Percentiles rank a stretch among this genome's conserved stretches.
Conservation (phyloP, 2,797 vertebrate species). For the Darevskia mixta region DNA sequence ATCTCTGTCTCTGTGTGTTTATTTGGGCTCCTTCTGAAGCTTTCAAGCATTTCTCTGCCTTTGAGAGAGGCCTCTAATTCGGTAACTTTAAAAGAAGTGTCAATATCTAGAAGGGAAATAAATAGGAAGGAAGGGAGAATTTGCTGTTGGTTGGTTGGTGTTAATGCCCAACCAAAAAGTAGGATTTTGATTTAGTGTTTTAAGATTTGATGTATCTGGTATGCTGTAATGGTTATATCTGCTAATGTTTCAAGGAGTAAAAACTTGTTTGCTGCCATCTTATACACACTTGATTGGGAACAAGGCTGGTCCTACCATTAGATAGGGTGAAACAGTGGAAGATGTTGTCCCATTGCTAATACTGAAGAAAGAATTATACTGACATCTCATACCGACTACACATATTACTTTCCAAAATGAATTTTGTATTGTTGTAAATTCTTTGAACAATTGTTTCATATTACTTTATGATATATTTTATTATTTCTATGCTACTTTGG, state of each 20-base stretch:
- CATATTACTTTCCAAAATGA: too few relatives aligned
- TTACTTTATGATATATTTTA: too few relatives aligned
- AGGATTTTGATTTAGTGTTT: too few relatives aligned
- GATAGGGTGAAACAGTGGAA: too few relatives aligned
- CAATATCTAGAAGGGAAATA: neutral
- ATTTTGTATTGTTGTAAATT: too few relatives aligned
- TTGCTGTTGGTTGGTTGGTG: neutral
- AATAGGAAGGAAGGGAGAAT: neutral
- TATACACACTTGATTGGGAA: neutral
- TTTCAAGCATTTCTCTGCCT: neutral
- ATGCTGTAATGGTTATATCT: neutral
- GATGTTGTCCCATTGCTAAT: too few relatives aligned
- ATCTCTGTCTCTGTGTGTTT: neutral
- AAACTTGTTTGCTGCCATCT: neutral
- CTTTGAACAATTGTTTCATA: too few relatives aligned
- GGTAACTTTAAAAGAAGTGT: neutral
- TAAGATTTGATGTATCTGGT: neutral
- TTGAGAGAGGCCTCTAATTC: neutral
- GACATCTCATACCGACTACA: too few relatives aligned
- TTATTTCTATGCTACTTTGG: too few relatives aligned
- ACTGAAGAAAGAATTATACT: too few relatives aligned
- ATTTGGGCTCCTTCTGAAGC: constrained; percentile 2
- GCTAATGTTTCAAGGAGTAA: too few relatives aligned
- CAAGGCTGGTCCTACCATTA: too few relatives aligned
- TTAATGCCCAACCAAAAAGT: neutral